Conservation (phyloP, 2,113 vertebrate genomes). For the Rhinolophus sinicus region DNA sequence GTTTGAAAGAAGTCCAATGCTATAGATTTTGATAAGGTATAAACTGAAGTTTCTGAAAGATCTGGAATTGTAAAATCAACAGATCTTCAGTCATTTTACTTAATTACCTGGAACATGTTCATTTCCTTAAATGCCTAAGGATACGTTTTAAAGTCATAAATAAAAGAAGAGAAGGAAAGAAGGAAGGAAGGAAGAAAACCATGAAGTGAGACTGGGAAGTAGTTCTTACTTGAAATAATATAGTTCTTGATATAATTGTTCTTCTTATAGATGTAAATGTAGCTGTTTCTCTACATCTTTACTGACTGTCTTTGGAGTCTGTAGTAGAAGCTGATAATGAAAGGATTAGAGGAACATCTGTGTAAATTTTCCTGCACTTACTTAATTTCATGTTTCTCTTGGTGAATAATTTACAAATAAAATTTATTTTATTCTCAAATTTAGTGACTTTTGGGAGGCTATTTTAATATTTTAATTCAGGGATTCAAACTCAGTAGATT, state of each 20-base stretch:
- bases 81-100: constrained; percentile 21
- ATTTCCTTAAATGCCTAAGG: neutral
- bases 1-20: neutral
- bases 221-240: neutral
- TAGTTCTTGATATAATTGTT: neutral
- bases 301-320: neutral
- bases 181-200: neutral
- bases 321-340: neutral
- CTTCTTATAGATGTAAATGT: neutral
- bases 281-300: neutral
- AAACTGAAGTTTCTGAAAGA: neutral
- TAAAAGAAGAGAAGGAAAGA: neutral
- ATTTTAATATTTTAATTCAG: neutral
- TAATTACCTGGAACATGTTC: neutral
- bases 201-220: neutral
- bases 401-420: constrained; percentile 41
- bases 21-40: neutral
- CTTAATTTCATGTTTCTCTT: constrained; percentile 31
- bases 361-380: constrained; percentile 13
- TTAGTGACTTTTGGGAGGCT: neutral
- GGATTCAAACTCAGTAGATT: neutral
- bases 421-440: constrained; percentile 38
- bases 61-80: neutral
- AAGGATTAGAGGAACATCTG: neutral
- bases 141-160: constrained; percentile 9